phyloP scores from a whole-genome alignment of 1,140 invertebrate species.

The Thaumatotibia leucotreta region DNA sequence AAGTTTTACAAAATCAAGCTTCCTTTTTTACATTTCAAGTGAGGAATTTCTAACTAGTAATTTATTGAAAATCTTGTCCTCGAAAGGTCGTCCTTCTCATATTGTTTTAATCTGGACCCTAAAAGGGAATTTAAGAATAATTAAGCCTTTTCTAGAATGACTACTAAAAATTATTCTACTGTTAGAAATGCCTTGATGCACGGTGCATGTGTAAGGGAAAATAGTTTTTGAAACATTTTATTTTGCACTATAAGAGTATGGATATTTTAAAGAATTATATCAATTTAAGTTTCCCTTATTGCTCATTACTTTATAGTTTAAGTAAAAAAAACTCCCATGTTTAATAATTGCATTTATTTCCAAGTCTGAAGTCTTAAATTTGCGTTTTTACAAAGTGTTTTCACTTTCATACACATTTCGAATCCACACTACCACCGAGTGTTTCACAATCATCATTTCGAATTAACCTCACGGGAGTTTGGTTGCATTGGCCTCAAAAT shows the following conservation, averaged over 20 bases:
- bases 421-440: background rate
- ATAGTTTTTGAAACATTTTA: background rate
- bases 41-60: background rate
- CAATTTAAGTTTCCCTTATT: background rate
- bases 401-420: background rate
- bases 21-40: constrained; percentile 19
- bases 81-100: background rate
- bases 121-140: background rate
- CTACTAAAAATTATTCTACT: background rate
- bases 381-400: background rate
- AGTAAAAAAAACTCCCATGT: background rate
- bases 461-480: constrained; percentile 6
- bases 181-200: background rate
- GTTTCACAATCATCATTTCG: background rate
- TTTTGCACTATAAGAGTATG: constrained; percentile 3
- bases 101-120: background rate
- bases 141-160: background rate
- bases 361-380: background rate
- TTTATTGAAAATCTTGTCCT: background rate
- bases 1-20: background rate
- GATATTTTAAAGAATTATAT: background rate
- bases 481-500: constrained; percentile 14
- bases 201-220: background rate
- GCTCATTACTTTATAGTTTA: constrained; percentile 3
- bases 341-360: background rate